Evolutionary conservation across 2,797 vertebrate species (phyloP), one percentile per base, ranked within the genome.

Genomic region (Catamblyrhynchus diadema): DNA sequence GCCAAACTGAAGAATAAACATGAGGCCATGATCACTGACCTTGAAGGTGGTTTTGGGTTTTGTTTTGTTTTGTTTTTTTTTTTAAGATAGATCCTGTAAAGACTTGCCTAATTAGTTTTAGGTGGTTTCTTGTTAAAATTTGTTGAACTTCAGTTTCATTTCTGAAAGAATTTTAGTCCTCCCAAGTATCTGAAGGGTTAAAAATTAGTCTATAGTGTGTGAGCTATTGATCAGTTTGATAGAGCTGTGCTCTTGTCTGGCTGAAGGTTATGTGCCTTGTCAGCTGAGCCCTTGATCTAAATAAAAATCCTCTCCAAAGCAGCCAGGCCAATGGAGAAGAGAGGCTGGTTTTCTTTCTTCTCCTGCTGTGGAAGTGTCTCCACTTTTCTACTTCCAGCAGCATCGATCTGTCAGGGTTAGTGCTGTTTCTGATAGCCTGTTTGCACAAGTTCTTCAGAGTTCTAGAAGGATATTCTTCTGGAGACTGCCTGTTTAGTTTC

Each of bases 1-100:
- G 99, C 99, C 95, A 99, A 99, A 94, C 98, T 99, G 45, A 99
- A 99, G 97, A 99, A 98, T 95, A 99, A 99, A 86, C 99, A 99
- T 1, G 99, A 99, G 95, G 98, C 99, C n/a, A 99, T 99, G 99
- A 99, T 99, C 97, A 99, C 99, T 6, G 99, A 99, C 95, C 98
- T 99, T 87, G 99, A 99, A 97, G 99, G 99, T 99, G 95, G 16
- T 7, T 93, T 85, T 24, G 82, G 3, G 2, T 5, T 9, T 6
- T 12, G 10, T 28, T 37, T 42, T 79, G 6, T 15, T 41, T 17
- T 41, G 4, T 39, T 69, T 23, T 67, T 23, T 41, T 4, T 39
- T 69, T 23, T 67, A 6, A 78, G 37, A 32, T 6, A 57, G 32
- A 70, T 56, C 24, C n/a, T 59, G 22, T 35, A 37, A 39, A 81